Conservation (phyloP, 2,888 invertebrate species). For the Petrolisthes manimaculis region DNA sequence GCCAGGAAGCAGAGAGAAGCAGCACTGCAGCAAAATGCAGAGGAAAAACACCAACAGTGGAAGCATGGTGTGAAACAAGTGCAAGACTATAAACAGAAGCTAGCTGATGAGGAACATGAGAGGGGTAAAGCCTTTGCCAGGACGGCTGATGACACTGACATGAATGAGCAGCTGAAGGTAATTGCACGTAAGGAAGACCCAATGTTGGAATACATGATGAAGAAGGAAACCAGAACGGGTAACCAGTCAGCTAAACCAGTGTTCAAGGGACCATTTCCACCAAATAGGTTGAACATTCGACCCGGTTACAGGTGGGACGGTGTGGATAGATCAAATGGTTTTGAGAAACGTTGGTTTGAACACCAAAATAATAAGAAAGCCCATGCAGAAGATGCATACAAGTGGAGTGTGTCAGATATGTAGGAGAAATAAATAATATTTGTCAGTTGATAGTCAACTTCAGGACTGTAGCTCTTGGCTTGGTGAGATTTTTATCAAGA, state of each 20-base stretch:
- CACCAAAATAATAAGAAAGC: conserved; percentile 82
- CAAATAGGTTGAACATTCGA: conserved; percentile 89
- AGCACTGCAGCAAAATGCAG: conserved; percentile 75
- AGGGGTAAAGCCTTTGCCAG: conserved; percentile 92
- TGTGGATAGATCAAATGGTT: conserved; percentile 96
- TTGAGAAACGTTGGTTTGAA: conserved; percentile 91
- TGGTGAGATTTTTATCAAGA: too few relatives aligned
- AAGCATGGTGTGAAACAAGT: conserved; percentile 87
- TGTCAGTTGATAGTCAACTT: neutral
- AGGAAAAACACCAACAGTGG: conserved; percentile 86
- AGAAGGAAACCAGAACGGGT: conserved; percentile 75
- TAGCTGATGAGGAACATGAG: conserved; percentile 84
- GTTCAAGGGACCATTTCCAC: conserved; percentile 88
- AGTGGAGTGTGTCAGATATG: conserved; percentile 96
- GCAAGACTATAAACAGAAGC: conserved; percentile 78
- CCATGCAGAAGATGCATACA: conserved; percentile 86
- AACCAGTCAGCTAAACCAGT: conserved; percentile 75
- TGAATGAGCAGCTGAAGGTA: conserved; percentile 82
- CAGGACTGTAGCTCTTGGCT: too few relatives aligned
- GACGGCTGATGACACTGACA: conserved; percentile 87
- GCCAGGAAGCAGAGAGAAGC: conserved; percentile 79
- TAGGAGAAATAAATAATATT: conserved; percentile 71
- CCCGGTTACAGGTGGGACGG: conserved; percentile 99
- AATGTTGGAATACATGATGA: conserved; percentile 88
- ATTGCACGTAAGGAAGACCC: conserved; percentile 90